Conservation (phyloP, 2,113 vertebrate genomes). For the Pterocles burchelli region DNA sequence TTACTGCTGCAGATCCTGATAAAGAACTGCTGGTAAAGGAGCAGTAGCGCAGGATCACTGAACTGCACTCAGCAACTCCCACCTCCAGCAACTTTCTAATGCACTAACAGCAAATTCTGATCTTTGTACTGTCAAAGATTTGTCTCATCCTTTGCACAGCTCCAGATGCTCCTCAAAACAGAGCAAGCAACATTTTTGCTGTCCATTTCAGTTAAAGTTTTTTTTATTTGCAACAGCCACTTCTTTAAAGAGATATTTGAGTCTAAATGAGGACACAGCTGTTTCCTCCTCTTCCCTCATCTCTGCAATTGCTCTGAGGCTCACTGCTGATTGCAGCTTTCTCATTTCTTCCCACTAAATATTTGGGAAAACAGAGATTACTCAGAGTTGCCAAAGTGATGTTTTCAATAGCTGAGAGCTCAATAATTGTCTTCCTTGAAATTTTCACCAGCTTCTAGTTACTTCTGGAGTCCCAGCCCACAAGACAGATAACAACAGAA, state of each 20-base stretch:
- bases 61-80: neutral
- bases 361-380: constrained; percentile 62
- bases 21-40: neutral
- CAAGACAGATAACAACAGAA: neutral
- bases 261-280: constrained; percentile 62
- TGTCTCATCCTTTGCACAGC: neutral
- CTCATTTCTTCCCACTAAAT: constrained; percentile 18
- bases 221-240: constrained; percentile 38
- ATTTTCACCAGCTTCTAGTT: neutral
- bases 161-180: constrained; percentile 57
- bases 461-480: neutral
- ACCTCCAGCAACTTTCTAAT: neutral
- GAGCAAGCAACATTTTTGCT: constrained; percentile 53
- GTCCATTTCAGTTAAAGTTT: constrained; percentile 43
- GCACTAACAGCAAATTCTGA: neutral
- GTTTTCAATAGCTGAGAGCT: constrained; percentile 40
- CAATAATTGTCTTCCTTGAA: constrained; percentile 34
- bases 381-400: constrained; percentile 11
- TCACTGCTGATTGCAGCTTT: neutral
- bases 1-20: neutral
- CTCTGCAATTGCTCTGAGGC: constrained; percentile 17
- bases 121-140: constrained; percentile 45
- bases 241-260: constrained; percentile 31
- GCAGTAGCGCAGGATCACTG: neutral
- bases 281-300: constrained; percentile 48